Percentiles rank a stretch among this genome's conserved stretches.
These are phyloP conservation scores for Balearica regulorum DNA, from an alignment of 2,797 vertebrate genomes.

Conservation along the genomic window DNA sequence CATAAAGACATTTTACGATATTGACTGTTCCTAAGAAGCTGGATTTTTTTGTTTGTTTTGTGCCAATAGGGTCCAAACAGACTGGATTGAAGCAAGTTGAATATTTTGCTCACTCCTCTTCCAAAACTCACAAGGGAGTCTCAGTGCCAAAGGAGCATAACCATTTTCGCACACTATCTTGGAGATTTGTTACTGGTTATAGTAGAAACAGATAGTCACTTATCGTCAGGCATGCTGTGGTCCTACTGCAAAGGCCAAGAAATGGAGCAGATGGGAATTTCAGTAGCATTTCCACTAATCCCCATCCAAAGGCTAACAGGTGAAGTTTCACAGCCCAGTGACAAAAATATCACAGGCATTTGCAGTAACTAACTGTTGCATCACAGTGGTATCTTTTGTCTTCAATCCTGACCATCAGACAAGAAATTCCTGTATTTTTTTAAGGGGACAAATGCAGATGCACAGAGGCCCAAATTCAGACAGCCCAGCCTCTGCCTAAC, in stretches of 20 bases:
- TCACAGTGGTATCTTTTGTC: background rate
- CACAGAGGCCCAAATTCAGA: background rate
- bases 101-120: background rate
- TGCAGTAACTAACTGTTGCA: background rate
- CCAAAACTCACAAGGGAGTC: background rate
- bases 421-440: background rate
- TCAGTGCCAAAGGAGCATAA: background rate
- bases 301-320: background rate
- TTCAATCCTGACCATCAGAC: background rate
- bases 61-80: background rate
- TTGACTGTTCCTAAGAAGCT: background rate
- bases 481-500: background rate
- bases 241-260: background rate
- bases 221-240: background rate
- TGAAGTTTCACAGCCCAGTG: background rate
- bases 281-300: background rate
- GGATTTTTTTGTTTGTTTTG: background rate
- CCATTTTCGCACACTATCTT: background rate
- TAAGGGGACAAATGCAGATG: accelerated
- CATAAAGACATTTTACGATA: background rate
- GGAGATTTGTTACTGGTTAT: background rate
- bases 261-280: background rate
- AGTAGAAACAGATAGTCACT: background rate
- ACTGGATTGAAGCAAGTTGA: background rate
- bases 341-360: background rate